These are phyloP conservation scores for Drosophila guanche DNA, from an alignment of 1,140 invertebrate genomes.

Conservation along the genomic window DNA sequence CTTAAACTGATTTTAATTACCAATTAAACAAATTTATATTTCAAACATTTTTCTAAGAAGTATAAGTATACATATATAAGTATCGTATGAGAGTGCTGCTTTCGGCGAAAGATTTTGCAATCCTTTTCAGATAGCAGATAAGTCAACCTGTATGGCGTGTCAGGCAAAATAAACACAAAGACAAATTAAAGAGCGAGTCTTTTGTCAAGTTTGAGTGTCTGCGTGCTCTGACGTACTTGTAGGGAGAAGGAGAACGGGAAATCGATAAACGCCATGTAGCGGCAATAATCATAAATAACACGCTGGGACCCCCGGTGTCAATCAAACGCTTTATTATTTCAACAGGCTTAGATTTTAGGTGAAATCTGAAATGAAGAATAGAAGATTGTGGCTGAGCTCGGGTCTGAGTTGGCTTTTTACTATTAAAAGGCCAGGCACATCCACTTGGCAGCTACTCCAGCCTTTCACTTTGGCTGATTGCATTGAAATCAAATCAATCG, in stretches of 20 bases:
- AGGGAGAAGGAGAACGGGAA: conserved; percentile 4
- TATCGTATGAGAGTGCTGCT: too few relatives aligned
- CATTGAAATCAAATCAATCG: conserved; percentile 34
- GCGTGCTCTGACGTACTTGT: conserved; percentile 1
- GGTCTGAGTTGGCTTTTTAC: background rate
- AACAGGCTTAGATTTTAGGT: conserved; percentile 33
- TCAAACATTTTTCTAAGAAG: too few relatives aligned
- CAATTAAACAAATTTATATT: too few relatives aligned
- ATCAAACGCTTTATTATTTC: conserved; percentile 70
- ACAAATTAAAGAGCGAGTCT: conserved; percentile 18
- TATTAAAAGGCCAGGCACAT: conserved; percentile 17
- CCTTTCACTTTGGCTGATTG: conserved; percentile 40
- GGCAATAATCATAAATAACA: conserved; percentile 66
- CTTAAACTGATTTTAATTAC: too few relatives aligned
- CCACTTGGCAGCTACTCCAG: conserved; percentile 22
- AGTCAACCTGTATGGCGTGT: conserved; percentile 24
- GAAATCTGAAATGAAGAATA: too few relatives aligned
- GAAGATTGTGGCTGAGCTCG: background rate
- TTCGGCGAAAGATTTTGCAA: background rate
- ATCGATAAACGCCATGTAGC: conserved; percentile 63
- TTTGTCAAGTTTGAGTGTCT: background rate
- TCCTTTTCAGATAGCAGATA: conserved; percentile 1
- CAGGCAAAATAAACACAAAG: conserved; percentile 35
- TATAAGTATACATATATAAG: too few relatives aligned
- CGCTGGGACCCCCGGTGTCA: conserved; percentile 57